Evolutionary conservation across 1,140 invertebrate species (phyloP), one percentile per base, ranked within the genome.

Genomic region (Drosophila paulistorum): DNA sequence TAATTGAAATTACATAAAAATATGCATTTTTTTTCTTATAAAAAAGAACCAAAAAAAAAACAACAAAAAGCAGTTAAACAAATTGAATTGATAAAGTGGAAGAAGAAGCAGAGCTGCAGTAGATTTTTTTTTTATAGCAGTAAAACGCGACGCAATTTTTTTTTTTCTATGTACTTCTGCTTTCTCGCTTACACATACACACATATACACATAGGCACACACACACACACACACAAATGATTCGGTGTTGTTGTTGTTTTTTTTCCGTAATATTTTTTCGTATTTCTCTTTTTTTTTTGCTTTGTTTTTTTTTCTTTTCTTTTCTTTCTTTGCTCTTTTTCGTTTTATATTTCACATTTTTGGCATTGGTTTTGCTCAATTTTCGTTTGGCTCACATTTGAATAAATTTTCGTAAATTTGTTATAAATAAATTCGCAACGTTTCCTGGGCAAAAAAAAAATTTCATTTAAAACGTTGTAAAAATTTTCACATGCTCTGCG

Each of bases 401-500:
- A 42, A 79, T 74, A 65, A 79, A 74, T 81, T 59, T 64, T 70
- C 20, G 72, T 73, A 10, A 67, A 66, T 67, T 75, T 72, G 65
- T 79, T 86, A 79, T 86, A 73, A 81, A 85, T 85, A 85, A 86
- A 85, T 86, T 85, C 74, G 77, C 77, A 81, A 82, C 79, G 79
- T 78, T 71, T 42, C 60, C 45, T 58, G 65, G 48, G 70, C 70
- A 54, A 51, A 51, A 81, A 85, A 48, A 51, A 51, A 51, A 51
- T 51, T 51, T 20, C 17, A 23, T 51, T 51, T 51, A 23, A 51
- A 51, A 79, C 66, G 69, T 76, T 74, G 76, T 74, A 60, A 69
- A 81, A 79, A 74, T 79, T 87, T 82, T 87, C 79, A 86, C 83
- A 86, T 87, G 70, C 77, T 87, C 83, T 79, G 83, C 76, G 83